These are phyloP conservation scores for Masticophis lateralis DNA, from an alignment of 2,797 vertebrate genomes.

Conservation along the genomic window DNA sequence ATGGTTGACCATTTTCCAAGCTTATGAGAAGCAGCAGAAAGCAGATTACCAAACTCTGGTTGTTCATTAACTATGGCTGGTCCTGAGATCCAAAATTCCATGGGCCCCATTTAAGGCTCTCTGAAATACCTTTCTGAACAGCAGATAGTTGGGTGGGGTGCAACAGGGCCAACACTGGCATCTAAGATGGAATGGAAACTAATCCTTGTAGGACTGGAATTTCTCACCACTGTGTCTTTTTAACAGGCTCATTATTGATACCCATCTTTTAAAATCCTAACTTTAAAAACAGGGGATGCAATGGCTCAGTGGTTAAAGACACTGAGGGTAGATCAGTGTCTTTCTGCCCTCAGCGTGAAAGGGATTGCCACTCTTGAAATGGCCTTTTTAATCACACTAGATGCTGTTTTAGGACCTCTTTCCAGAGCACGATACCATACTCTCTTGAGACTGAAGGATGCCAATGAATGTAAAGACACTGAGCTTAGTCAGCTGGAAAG, in stretches of 20 bases:
- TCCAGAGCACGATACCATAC: too few species aligned
- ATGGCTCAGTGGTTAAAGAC: neutral
- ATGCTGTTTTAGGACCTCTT: too few species aligned
- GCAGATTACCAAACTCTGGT: neutral
- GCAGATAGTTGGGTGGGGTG: neutral
- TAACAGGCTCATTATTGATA: neutral
- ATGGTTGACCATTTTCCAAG: neutral
- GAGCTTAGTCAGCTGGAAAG: neutral
- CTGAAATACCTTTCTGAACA: neutral
- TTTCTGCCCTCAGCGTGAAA: too few species aligned
- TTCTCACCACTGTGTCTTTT: neutral
- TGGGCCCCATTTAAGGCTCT: neutral
- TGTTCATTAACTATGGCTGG: neutral
- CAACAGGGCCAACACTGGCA: neutral
- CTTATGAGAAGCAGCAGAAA: neutral
- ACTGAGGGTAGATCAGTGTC: neutral
- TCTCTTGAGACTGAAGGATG: too few species aligned
- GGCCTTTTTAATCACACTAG: too few species aligned
- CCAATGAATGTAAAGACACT: neutral
- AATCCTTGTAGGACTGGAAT: neutral
- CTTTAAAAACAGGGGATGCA: neutral
- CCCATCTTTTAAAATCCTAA: neutral
- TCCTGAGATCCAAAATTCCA: neutral
- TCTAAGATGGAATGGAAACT: neutral
- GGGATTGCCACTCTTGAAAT: too few species aligned